Evolutionary conservation across 2,797 vertebrate genomes (phyloP), one percentile per base, ranked within the genome.

Genomic region (Acipenser oxyrinchus): DNA sequence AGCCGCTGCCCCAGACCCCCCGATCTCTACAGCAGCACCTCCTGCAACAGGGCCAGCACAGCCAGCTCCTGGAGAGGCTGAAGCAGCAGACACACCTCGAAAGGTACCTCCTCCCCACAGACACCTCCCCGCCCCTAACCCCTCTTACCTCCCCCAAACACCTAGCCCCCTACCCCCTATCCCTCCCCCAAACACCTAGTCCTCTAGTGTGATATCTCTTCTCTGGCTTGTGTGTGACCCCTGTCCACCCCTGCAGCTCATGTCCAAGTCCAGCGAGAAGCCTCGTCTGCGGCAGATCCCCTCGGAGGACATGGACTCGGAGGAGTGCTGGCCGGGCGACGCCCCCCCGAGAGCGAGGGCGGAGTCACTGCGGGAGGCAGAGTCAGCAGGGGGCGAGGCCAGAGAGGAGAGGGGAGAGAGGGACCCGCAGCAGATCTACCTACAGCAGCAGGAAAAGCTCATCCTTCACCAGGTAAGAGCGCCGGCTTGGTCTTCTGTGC

Each of bases 231-330:
- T 37, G 23, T 37, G 23, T 37, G 23, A 37, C 0, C 1, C 48
- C 60, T 0, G 23, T 37, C 23, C 2, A 2, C 4, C 23, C 23
- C 23, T 37, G 60, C 78, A 84, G 84, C 87, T 93, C 64, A 88
- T 92, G 83, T 82, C 83, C 0, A 95, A 96, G 76, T 84, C 92
- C 60, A 95, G 92, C 0, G 95, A 97, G 84, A 96, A 95, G 81
- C 93, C 93, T 15, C 87, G 93, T 10, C 87, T 97, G 68, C 86
- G 86, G 64, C 95, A 97, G 84, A 97, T 97, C 71, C 94, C 94
- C 0, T 97, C 94, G 0, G 94, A 98, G 82, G 94, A 96, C 66
- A 94, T 96, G 83, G 94, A 97, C 80, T 92, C 90, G 0, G 92
- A 93, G 62, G 88, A 92, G 1, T 81, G 84, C 0, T 74, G 80